Percentiles rank a stretch among this genome's conserved stretches.
Conservation (phyloP, 1,140 invertebrate species). For the Nasonia vitripennis region DNA sequence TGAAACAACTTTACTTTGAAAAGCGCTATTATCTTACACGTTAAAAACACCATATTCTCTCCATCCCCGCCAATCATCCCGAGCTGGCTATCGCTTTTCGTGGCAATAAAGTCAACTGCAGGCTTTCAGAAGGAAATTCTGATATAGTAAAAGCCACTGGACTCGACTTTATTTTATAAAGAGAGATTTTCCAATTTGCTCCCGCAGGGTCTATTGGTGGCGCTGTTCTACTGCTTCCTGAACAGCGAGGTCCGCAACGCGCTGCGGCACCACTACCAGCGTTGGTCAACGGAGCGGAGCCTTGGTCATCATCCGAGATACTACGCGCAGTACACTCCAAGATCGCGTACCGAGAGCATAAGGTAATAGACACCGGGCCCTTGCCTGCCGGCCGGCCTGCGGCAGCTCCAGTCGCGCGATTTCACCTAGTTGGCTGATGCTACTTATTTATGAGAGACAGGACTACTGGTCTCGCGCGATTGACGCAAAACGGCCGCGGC, state of each 20-base stretch:
- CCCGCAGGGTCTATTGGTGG: constrained; percentile 87
- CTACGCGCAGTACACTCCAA: constrained; percentile 85
- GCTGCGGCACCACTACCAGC: constrained; percentile 85
- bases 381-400: background rate
- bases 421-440: background rate
- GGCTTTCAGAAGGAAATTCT: background rate
- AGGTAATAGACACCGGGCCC: constrained; percentile 73
- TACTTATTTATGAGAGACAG: too few species aligned
- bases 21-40: too few species aligned
- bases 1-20: too few species aligned
- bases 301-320: constrained; percentile 74
- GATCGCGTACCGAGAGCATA: constrained; percentile 87
- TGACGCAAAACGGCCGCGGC: background rate
- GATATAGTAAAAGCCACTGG: too few species aligned
- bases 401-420: background rate
- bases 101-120: background rate
- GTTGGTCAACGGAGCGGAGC: constrained; percentile 83
- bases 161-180: too few species aligned
- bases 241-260: constrained; percentile 94
- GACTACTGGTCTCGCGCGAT: background rate
- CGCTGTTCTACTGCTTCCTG: constrained; percentile 93
- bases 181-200: background rate
- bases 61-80: too few species aligned
- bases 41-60: too few species aligned
- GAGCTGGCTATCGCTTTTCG: too few species aligned